A percentile compares a stretch with the other conserved stretches of the same genome.
Conservation (phyloP, 2,888 invertebrate genomes). For the Mimas tiliae region DNA sequence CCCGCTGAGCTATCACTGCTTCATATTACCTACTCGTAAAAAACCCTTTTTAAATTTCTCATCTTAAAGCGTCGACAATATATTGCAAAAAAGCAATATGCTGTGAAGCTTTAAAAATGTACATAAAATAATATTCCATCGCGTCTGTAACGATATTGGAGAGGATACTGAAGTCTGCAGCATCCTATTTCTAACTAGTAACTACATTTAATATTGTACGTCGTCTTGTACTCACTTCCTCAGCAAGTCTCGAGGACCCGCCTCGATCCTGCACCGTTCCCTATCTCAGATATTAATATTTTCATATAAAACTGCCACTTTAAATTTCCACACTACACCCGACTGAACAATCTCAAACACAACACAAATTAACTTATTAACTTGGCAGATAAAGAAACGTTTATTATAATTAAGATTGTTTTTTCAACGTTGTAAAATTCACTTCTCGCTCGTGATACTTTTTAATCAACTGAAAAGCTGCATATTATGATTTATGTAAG, state of each 20-base stretch:
- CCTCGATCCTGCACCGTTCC: not conserved
- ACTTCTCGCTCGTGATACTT: conserved; percentile 14
- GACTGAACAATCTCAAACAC: not conserved
- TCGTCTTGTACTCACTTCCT: conserved; percentile 3
- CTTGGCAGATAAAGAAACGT: conserved; percentile 10
- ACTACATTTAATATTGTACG: conserved; percentile 24
- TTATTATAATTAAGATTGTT: conserved; percentile 11
- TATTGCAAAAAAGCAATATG: not conserved
- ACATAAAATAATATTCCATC: not conserved
- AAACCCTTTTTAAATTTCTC: no score
- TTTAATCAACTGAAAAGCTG: conserved; percentile 23
- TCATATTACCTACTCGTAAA: no score
- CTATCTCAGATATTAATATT: conserved; percentile 14
- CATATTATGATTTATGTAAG: conserved; percentile 27
- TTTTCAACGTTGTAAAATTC: conserved; percentile 3
- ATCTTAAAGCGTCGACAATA: not conserved
- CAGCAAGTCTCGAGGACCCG: conserved; percentile 9
- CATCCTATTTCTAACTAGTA: conserved; percentile 14
- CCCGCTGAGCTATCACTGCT: no score
- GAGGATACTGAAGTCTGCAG: not conserved
- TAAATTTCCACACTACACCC: not conserved
- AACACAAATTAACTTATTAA: conserved; percentile 6
- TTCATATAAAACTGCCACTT: conserved; percentile 14
- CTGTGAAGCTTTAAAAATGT: not conserved
- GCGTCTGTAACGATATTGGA: conserved; percentile 5